Percentiles rank a stretch among this genome's conserved stretches.
phyloP scores from a whole-genome alignment of 53 echinoderm and acorn worm genomes.

The Arbacia lixula region DNA sequence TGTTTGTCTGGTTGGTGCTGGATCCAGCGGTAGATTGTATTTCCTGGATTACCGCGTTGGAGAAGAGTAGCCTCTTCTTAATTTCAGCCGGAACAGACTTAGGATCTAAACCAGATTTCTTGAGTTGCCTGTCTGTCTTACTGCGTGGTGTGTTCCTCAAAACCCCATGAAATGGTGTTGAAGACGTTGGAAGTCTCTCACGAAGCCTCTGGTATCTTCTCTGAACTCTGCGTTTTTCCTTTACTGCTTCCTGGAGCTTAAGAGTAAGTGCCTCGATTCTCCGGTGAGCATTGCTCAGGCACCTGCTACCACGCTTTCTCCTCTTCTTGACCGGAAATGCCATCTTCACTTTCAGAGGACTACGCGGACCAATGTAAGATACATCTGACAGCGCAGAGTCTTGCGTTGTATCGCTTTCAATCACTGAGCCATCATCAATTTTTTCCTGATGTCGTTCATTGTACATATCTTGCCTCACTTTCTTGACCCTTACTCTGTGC shows the following conservation, averaged over 20 bases:
- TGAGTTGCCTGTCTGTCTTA: conserved; percentile 20
- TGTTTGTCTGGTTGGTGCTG: background rate
- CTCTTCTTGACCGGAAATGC: conserved; percentile 2
- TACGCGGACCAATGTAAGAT: background rate
- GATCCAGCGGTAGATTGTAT: background rate
- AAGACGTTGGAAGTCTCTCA: conserved; percentile 16
- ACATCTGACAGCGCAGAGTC: conserved; percentile 25
- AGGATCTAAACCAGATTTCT: conserved; percentile 38
- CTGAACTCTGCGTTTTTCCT: conserved; percentile 35
- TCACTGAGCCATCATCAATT: too few relatives aligned
- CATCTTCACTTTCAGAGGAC: conserved; percentile 52
- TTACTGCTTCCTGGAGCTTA: conserved; percentile 49
- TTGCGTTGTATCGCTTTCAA: conserved; percentile 8
- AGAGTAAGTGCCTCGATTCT: conserved; percentile 51
- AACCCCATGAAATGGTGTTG: conserved; percentile 6
- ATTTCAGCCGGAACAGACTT: conserved; percentile 27
- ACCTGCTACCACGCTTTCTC: conserved; percentile 54
- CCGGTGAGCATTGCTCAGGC: conserved; percentile 40
- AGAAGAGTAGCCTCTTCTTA: conserved; percentile 47
- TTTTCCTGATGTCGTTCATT: conserved; percentile 1
- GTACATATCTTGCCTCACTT: conserved; percentile 17
- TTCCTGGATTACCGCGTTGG: conserved; percentile 48
- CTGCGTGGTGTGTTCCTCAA: conserved; percentile 50
- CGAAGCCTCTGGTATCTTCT: conserved; percentile 38
- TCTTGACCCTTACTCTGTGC: conserved; percentile 46